phyloP scores from a whole-genome alignment of 2,113 vertebrate genomes.

The Ciconia stormi region DNA sequence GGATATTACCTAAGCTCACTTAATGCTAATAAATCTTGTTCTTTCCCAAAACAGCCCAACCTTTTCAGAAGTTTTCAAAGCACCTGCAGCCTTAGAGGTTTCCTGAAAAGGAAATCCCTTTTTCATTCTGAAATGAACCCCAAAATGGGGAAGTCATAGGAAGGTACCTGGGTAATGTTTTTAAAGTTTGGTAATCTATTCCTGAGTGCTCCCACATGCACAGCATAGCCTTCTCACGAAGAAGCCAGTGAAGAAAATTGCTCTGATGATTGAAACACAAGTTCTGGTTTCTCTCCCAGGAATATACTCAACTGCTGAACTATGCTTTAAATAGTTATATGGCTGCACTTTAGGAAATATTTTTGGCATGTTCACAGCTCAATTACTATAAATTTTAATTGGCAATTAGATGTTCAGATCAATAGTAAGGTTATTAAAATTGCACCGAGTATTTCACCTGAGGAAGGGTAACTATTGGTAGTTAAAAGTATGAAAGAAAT shows the following conservation, averaged over 20 bases:
- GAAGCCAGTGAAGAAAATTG: conserved; percentile 16
- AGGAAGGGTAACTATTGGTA: conserved; percentile 36
- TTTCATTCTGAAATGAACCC: background rate
- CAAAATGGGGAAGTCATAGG: background rate
- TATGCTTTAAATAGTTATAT: conserved; percentile 1
- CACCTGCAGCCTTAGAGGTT: background rate
- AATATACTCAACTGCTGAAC: background rate
- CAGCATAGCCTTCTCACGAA: background rate
- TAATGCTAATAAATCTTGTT: background rate
- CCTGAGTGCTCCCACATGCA: conserved; percentile 1
- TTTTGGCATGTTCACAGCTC: background rate
- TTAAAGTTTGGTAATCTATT: background rate
- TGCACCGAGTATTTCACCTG: background rate
- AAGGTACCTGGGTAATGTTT: conserved; percentile 15
- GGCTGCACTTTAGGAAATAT: background rate
- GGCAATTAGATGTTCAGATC: conserved; percentile 23
- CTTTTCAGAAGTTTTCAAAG: background rate
- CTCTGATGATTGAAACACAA: conserved; percentile 32
- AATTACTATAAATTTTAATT: conserved; percentile 20
- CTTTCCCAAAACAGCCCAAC: background rate
- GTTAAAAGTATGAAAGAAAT: background rate
- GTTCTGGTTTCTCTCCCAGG: background rate
- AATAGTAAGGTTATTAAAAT: conserved; percentile 48
- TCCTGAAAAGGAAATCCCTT: background rate
- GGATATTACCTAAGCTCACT: conserved; percentile 1